Percentiles rank a stretch among this genome's conserved stretches.
Conservation (phyloP, 2,113 vertebrate genomes). For the Scatophagus argus region DNA sequence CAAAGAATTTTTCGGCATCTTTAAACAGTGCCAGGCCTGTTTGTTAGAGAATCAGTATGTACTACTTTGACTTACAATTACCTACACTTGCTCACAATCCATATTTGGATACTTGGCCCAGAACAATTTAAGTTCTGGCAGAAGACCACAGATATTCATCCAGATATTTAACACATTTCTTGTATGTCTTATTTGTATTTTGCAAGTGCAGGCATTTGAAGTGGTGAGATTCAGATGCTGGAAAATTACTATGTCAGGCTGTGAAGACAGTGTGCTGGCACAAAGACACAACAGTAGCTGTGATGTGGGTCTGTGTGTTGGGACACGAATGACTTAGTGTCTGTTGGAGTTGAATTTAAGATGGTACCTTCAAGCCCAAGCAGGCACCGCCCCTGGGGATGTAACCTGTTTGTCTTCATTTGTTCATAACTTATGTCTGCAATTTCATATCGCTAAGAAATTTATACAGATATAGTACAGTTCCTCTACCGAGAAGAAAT, state of each 20-base stretch:
- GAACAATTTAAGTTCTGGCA: conserved; percentile 36
- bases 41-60: conserved; percentile 18
- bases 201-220: conserved; percentile 30
- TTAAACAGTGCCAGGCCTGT: neutral
- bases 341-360: conserved; percentile 59
- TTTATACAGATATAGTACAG: no score
- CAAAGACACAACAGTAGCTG: conserved; percentile 54
- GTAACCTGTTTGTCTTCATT: conserved; percentile 47
- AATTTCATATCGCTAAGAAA: no score
- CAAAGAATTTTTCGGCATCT: conserved; percentile 2
- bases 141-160: conserved; percentile 24
- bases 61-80: conserved; percentile 22
- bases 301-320: conserved; percentile 38
- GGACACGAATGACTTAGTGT: conserved; percentile 33
- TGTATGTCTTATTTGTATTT: conserved; percentile 24
- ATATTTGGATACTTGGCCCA: neutral
- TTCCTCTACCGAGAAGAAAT: no score
- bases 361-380: conserved; percentile 53
- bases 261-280: conserved; percentile 2
- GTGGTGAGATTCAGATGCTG: conserved; percentile 31
- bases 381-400: conserved; percentile 39
- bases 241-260: conserved; percentile 14
- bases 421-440: conserved; percentile 10
- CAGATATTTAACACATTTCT: conserved; percentile 37
- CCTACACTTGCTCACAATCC: no score